Evolutionary conservation across 1,140 invertebrate genomes (phyloP).

Genomic region (Geopemphigus sp.): DNA sequence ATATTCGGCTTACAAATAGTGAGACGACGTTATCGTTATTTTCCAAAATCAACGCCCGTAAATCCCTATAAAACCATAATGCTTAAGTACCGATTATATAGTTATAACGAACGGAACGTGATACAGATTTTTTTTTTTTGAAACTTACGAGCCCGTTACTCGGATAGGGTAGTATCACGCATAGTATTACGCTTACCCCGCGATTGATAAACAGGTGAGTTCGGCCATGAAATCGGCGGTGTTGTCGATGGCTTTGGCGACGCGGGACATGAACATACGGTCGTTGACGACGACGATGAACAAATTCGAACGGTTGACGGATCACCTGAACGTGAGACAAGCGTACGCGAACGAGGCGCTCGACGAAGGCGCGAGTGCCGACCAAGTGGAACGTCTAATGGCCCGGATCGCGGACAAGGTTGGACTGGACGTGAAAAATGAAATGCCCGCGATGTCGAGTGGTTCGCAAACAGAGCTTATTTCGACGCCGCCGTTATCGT

Average conservation of each 20-base stretch:
- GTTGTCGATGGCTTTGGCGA: neutral
- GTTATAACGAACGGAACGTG: too few relatives aligned
- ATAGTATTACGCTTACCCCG: too few relatives aligned
- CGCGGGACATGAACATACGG: neutral
- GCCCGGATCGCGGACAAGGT: conserved; percentile 32
- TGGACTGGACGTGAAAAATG: conserved; percentile 27
- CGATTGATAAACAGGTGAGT: too few relatives aligned
- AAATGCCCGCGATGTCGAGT: neutral
- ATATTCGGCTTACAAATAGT: too few relatives aligned
- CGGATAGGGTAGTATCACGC: too few relatives aligned
- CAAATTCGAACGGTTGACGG: conserved; percentile 20
- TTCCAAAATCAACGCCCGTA: too few relatives aligned
- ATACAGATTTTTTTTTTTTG: too few relatives aligned
- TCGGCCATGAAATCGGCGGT: neutral
- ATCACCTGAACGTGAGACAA: neutral
- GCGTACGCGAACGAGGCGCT: neutral
- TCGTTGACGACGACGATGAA: neutral
- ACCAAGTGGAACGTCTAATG: conserved; percentile 3
- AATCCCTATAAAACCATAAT: too few relatives aligned
- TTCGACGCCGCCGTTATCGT: neutral
- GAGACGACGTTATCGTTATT: too few relatives aligned
- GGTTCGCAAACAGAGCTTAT: neutral
- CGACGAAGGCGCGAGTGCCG: neutral
- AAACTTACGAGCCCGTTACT: too few relatives aligned
- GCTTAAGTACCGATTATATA: too few relatives aligned